Evolutionary conservation across 2,888 invertebrate genomes (phyloP).

Genomic region (Odontocerum albicorne): DNA sequence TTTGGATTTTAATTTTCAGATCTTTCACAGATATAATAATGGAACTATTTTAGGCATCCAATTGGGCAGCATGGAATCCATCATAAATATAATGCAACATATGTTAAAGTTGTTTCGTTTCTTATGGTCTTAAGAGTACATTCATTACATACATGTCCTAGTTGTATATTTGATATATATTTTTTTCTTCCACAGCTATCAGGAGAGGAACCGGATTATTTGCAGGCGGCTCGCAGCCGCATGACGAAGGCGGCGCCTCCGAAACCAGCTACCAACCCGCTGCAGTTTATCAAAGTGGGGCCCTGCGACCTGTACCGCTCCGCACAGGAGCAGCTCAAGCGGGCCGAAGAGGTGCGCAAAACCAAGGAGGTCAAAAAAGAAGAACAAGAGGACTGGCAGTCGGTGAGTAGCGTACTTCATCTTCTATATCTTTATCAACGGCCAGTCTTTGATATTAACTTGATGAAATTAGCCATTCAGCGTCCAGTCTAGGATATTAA

Average conservation of each 20-base stretch:
- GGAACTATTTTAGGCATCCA: no score
- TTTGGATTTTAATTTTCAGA: no score
- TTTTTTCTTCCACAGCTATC: slow-evolving; percentile 37
- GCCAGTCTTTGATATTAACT: no score
- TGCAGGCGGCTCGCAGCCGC: slow-evolving; percentile 54
- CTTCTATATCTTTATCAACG: no score
- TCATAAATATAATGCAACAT: no score
- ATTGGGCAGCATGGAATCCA: no score
- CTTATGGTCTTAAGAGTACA: no score
- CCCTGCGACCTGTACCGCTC: slow-evolving; percentile 85
- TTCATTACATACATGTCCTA: no score
- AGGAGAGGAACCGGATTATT: slow-evolving; percentile 56
- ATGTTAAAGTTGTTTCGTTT: no score
- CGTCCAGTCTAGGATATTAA: no score
- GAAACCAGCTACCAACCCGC: slow-evolving; percentile 82
- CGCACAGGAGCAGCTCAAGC: slow-evolving; percentile 82
- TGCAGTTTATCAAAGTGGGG: slow-evolving; percentile 87
- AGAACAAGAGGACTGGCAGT: slow-evolving; percentile 90
- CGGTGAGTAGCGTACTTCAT: slow-evolving; percentile 61
- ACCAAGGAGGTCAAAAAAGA: slow-evolving; percentile 78
- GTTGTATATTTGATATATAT: background rate
- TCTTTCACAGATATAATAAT: no score
- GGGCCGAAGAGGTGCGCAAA: slow-evolving; percentile 82
- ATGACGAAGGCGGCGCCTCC: slow-evolving; percentile 75
- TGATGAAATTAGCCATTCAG: no score